A percentile compares a stretch with the other conserved stretches of the same genome.
Conservation (phyloP, 1,140 invertebrate genomes). For the Oreohelix idahoensis region DNA sequence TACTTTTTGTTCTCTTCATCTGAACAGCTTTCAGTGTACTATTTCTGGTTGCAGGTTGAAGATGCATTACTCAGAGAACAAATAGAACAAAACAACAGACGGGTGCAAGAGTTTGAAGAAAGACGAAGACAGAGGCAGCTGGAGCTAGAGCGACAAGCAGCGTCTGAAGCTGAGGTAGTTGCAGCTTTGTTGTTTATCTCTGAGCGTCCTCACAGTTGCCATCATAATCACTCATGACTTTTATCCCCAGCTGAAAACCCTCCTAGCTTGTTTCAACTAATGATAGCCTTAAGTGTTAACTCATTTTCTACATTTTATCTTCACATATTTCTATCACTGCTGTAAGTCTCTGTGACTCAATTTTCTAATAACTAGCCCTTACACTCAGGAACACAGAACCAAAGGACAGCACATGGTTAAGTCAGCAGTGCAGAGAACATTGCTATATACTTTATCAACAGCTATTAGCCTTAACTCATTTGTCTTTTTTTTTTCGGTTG, state of each 20-base stretch:
- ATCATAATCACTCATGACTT: conserved; percentile 29
- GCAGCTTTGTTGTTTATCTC: conserved; percentile 66
- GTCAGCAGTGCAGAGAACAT: background rate
- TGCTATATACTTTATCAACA: too few species aligned
- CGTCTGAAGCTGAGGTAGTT: conserved; percentile 70
- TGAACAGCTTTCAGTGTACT: background rate
- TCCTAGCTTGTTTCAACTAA: background rate
- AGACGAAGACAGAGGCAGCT: conserved; percentile 79
- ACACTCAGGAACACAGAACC: too few species aligned
- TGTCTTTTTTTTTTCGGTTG: too few species aligned
- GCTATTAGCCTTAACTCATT: too few species aligned
- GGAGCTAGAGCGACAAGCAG: conserved; percentile 68
- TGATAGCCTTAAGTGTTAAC: background rate
- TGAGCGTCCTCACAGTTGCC: conserved; percentile 49
- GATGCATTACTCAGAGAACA: conserved; percentile 91
- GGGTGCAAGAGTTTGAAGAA: conserved; percentile 88
- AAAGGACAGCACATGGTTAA: too few species aligned
- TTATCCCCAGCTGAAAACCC: background rate
- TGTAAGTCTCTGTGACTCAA: background rate
- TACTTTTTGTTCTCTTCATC: background rate
- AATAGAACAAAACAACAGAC: conserved; percentile 90
- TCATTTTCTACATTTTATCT: background rate
- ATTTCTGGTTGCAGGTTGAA: conserved; percentile 77
- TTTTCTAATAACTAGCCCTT: too few species aligned
- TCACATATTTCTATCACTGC: background rate